Evolutionary conservation across 2,888 invertebrate genomes (phyloP).

Genomic region (Thalpophila matura): DNA sequence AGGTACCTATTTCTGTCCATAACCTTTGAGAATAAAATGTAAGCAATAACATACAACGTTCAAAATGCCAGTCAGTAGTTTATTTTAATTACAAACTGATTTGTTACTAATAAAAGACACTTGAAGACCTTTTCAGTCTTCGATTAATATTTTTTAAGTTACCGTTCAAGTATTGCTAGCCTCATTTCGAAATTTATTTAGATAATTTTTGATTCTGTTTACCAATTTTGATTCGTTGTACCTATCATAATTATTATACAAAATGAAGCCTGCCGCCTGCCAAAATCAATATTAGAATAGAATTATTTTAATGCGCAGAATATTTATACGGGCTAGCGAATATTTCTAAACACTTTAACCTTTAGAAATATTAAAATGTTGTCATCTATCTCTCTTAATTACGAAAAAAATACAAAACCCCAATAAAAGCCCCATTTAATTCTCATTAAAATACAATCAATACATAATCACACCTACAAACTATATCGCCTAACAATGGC

Average conservation of each 20-base stretch:
- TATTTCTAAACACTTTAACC: neutral
- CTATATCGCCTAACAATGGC: constrained; percentile 43
- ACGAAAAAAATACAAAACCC: neutral
- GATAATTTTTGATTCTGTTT: neutral
- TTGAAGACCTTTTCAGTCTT: constrained; percentile 22
- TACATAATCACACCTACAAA: constrained; percentile 7
- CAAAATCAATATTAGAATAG: neutral
- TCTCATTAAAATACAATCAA: constrained; percentile 28
- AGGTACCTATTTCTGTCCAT: constrained; percentile 22
- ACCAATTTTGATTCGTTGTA: neutral
- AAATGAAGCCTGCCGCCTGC: neutral
- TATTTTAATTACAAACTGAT: neutral
- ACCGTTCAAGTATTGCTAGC: neutral
- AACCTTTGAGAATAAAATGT: constrained; percentile 23
- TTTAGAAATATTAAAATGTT: neutral
- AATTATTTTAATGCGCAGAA: neutral
- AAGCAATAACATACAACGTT: neutral
- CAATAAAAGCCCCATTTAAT: neutral
- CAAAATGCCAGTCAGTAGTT: neutral
- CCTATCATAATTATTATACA: neutral
- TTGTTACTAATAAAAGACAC: constrained; percentile 9
- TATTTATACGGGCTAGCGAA: neutral
- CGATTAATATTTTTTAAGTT: constrained; percentile 4
- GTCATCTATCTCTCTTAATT: neutral
- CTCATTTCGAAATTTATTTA: neutral